Evolutionary conservation across 2,888 invertebrate genomes (phyloP).

Genomic region (Drosophila stalkeri): DNA sequence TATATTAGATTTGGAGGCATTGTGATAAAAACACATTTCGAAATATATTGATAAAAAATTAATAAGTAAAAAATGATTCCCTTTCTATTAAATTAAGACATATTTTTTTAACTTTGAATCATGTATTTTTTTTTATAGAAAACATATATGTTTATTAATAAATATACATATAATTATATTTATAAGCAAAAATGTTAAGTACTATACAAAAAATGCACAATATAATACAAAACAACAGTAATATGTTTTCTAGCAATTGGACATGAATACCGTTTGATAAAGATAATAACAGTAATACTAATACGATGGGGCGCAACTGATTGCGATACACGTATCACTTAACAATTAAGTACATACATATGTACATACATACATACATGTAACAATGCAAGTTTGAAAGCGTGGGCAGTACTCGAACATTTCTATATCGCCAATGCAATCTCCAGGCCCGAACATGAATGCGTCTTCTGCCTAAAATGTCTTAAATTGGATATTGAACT

Average conservation of each 20-base stretch:
- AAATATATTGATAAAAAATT: no score
- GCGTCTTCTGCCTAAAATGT: slow-evolving; percentile 42
- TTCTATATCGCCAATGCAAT: slow-evolving; percentile 76
- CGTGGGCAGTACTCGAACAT: slow-evolving; percentile 62
- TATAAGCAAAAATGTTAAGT: no score
- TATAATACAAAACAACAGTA: neutral
- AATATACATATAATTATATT: no score
- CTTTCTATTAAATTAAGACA: no score
- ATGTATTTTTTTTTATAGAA: no score
- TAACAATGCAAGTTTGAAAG: slow-evolving; percentile 53
- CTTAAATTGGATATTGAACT: neutral
- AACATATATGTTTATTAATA: no score
- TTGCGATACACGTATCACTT: neutral
- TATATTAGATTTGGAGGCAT: neutral
- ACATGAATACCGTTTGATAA: neutral
- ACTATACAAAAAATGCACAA: no score
- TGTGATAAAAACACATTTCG: neutral
- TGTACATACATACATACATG: slow-evolving; percentile 46
- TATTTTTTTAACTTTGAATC: no score
- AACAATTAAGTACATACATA: neutral
- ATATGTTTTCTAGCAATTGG: neutral
- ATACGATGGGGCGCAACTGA: neutral
- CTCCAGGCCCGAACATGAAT: slow-evolving; percentile 76
- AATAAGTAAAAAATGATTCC: no score
- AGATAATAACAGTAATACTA: neutral